Evolutionary conservation across 2,888 invertebrate species (phyloP).

Genomic region (Blomia tropicalis): DNA sequence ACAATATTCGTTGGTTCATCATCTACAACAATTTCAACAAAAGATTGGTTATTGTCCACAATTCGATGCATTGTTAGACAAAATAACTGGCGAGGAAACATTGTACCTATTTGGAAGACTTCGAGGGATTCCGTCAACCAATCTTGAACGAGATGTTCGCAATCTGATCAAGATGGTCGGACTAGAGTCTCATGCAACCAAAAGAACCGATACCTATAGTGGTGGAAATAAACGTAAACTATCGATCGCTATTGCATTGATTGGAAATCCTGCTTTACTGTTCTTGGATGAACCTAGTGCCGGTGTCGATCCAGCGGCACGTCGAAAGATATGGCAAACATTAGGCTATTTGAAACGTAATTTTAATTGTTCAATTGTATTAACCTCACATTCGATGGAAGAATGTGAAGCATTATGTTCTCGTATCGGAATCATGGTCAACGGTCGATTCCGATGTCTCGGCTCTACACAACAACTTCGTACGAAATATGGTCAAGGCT

Average conservation of each 20-base stretch:
- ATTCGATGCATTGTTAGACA: slow-evolving; percentile 53
- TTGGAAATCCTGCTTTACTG: slow-evolving; percentile 50
- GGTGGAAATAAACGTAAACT: slow-evolving; percentile 63
- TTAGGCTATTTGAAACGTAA: slow-evolving; percentile 41
- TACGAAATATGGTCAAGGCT: slow-evolving; percentile 53
- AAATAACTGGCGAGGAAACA: slow-evolving; percentile 58
- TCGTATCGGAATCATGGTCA: slow-evolving; percentile 63
- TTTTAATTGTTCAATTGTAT: slow-evolving; percentile 45
- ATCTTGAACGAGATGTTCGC: slow-evolving; percentile 31
- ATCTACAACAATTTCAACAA: slow-evolving; percentile 37
- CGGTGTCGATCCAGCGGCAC: slow-evolving; percentile 52
- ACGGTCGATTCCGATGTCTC: slow-evolving; percentile 54
- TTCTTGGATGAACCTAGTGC: slow-evolving; percentile 55
- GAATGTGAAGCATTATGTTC: slow-evolving; percentile 69
- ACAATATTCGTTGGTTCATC: slow-evolving; percentile 21
- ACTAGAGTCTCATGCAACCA: slow-evolving; percentile 34
- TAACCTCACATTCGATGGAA: slow-evolving; percentile 57
- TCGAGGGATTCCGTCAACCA: slow-evolving; percentile 45
- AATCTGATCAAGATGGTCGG: slow-evolving; percentile 33
- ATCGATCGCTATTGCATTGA: slow-evolving; percentile 56
- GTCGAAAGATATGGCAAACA: slow-evolving; percentile 49
- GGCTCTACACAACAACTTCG: slow-evolving; percentile 61
- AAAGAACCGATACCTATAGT: slow-evolving; percentile 41
- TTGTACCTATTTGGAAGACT: slow-evolving; percentile 53
- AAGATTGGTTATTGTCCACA: slow-evolving; percentile 80